Conservation (phyloP, 2,888 invertebrate genomes). For the Cryptophagus acutangulus region DNA sequence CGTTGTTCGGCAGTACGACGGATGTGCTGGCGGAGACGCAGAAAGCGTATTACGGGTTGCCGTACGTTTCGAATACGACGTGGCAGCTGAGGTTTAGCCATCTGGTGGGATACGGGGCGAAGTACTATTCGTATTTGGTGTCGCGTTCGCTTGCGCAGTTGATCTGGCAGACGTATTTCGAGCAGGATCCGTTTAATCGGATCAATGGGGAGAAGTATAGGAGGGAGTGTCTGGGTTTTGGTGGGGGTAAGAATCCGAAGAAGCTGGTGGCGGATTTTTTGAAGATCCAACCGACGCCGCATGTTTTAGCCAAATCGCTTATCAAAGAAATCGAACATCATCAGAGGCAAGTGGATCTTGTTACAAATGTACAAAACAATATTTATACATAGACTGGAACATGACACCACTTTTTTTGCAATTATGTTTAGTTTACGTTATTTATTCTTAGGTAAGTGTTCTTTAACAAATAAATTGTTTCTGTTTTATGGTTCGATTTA, state of each 20-base stretch:
- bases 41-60: constrained; percentile 76
- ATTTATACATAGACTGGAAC: not conserved
- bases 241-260: constrained; percentile 81
- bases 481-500: not conserved
- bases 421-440: not conserved
- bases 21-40: constrained; percentile 73
- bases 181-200: constrained; percentile 69
- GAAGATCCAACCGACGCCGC: constrained; percentile 68
- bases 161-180: constrained; percentile 88
- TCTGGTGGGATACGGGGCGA: constrained; percentile 95
- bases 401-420: not conserved
- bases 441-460: not conserved
- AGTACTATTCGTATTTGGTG: constrained; percentile 96
- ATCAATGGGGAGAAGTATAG: constrained; percentile 75
- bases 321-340: constrained; percentile 64
- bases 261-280: constrained; percentile 75
- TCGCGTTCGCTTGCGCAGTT: constrained; percentile 89
- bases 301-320: constrained; percentile 73
- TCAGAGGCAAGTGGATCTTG: constrained; percentile 32
- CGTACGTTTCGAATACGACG: constrained; percentile 86
- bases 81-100: constrained; percentile 97
- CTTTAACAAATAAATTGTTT: not conserved
- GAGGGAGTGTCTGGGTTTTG: constrained; percentile 72
- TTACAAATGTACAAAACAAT: constrained; percentile 13
- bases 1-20: constrained; percentile 57